Conservation (phyloP, 1,140 invertebrate genomes). For the Micrasema minimum region DNA sequence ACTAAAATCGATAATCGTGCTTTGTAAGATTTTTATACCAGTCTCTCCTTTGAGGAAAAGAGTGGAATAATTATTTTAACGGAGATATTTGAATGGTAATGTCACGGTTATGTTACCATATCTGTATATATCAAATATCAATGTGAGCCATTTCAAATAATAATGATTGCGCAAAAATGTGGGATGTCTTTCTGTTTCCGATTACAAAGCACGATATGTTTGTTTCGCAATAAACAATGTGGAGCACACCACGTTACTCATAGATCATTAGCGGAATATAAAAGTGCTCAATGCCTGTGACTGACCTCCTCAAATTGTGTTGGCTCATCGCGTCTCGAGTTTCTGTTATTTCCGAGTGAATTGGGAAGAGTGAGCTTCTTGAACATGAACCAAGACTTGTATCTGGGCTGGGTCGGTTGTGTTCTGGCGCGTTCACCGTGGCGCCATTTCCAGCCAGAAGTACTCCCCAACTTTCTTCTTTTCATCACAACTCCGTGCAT, state of each 20-base stretch:
- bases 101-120: no score
- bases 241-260: no score
- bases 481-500: neutral
- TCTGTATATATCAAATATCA: no score
- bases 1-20: no score
- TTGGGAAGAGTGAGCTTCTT: conserved; percentile 12
- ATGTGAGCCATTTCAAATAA: neutral
- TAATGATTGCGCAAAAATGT: neutral
- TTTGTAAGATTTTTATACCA: no score
- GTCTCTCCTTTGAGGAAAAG: no score
- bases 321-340: conserved; percentile 8
- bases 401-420: neutral
- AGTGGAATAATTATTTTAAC: no score
- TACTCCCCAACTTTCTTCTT: conserved; percentile 36
- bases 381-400: conserved; percentile 5
- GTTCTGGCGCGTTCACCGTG: neutral
- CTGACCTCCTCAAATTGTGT: conserved; percentile 28
- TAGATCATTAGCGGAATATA: no score
- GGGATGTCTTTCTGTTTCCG: no score
- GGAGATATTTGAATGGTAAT: no score
- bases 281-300: neutral
- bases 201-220: no score
- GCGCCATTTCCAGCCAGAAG: conserved; percentile 40
- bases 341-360: neutral
- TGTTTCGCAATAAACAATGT: no score